These are phyloP conservation scores for Dipodomys merriami DNA, from an alignment of 2,113 vertebrate species.

Conservation along the genomic window DNA sequence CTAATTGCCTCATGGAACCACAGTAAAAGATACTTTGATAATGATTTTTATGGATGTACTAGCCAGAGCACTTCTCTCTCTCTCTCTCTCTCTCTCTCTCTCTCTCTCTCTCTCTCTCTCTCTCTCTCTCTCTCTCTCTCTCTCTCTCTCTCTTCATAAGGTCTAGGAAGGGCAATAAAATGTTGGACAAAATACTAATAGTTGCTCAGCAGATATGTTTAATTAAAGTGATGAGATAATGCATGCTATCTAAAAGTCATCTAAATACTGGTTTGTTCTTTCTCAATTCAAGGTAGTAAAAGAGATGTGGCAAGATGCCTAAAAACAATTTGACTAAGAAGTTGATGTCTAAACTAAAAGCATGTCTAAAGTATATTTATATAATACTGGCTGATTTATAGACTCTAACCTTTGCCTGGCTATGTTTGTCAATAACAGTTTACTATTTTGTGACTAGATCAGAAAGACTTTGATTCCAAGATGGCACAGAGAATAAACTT, in stretches of 20 bases:
- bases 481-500: neutral
- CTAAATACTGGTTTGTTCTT: neutral
- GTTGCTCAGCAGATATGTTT: neutral
- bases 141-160: too few relatives aligned
- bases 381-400: neutral
- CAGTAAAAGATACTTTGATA: neutral
- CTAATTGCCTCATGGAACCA: neutral
- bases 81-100: too few relatives aligned
- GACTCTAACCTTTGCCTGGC: neutral
- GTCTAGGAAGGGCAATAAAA: neutral
- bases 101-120: too few relatives aligned
- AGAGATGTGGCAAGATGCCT: neutral
- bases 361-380: constrained; percentile 22
- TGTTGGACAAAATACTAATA: neutral
- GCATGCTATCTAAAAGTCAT: neutral
- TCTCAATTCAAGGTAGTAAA: neutral
- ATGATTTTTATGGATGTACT: neutral
- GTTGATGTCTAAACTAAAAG: neutral
- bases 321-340: neutral
- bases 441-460: neutral
- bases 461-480: neutral
- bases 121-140: too few relatives aligned
- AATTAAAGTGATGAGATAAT: neutral
- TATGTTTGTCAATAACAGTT: constrained; percentile 6
- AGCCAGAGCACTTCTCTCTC: neutral